Percentiles rank a stretch among this genome's conserved stretches.
These are phyloP conservation scores for Enteromius radiatus DNA, from an alignment of 2,797 vertebrate species.

Conservation along the genomic window DNA sequence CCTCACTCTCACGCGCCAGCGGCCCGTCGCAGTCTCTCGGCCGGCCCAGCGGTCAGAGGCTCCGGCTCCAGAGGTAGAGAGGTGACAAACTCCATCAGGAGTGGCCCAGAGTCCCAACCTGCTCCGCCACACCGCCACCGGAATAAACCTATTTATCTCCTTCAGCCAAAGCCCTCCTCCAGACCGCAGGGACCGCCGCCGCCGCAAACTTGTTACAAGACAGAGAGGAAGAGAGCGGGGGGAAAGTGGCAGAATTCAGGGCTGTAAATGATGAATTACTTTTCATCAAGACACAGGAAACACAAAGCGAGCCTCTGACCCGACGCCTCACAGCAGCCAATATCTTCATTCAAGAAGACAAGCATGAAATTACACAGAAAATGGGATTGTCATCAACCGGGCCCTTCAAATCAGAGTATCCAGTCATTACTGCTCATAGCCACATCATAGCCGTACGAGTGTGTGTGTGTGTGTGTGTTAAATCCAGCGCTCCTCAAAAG, in stretches of 20 bases:
- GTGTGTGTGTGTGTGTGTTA: constrained; percentile 54
- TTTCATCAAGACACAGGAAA: constrained; percentile 94
- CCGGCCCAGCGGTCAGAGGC: constrained; percentile 92
- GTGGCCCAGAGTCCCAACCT: constrained; percentile 86
- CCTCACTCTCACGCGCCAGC: constrained; percentile 91
- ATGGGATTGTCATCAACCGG: constrained; percentile 99
- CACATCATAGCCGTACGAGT: constrained; percentile 95
- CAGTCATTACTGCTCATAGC: constrained; percentile 99
- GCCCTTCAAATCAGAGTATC: constrained; percentile 99
- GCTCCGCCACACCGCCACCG: constrained; percentile 83
- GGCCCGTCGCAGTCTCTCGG: constrained; percentile 94
- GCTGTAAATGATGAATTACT: constrained; percentile 99
- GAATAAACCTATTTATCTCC: constrained; percentile 96
- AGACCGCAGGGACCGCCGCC: constrained; percentile 83
- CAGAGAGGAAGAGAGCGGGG: constrained; percentile 76
- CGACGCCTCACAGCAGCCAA: constrained; percentile 99
- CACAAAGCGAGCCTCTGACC: constrained; percentile 99
- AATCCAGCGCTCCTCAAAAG: neutral
- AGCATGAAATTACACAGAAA: constrained; percentile 99
- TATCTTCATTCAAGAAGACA: constrained; percentile 99
- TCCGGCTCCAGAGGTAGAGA: constrained; percentile 96
- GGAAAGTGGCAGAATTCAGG: constrained; percentile 93
- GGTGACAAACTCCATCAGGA: constrained; percentile 98
- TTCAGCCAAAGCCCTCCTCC: constrained; percentile 78
- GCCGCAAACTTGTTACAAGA: constrained; percentile 69